Conservation (phyloP, 2,113 vertebrate genomes). For the Dryoscopus gambensis region DNA sequence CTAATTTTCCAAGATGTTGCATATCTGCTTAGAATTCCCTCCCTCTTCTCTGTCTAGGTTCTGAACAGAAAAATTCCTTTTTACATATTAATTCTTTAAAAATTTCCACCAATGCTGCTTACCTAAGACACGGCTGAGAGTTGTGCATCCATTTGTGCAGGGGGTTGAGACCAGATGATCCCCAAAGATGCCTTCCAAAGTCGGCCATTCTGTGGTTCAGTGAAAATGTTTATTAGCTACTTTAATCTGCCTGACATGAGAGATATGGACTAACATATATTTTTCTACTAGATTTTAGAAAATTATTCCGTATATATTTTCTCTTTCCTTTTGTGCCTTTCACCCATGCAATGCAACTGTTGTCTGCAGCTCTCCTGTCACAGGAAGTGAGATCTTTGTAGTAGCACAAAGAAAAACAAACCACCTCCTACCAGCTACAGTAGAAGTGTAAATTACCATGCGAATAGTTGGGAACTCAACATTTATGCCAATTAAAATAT, state of each 20-base stretch:
- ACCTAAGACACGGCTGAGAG: background rate
- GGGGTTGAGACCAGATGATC: background rate
- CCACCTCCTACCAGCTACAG: slow-evolving; percentile 12
- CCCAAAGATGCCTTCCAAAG: background rate
- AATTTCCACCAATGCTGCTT: background rate
- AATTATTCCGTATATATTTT: background rate
- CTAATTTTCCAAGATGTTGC: background rate
- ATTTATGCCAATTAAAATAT: slow-evolving; percentile 46
- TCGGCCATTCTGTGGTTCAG: background rate
- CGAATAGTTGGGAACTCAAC: slow-evolving; percentile 10
- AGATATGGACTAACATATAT: background rate
- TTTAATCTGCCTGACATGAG: background rate
- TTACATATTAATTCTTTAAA: background rate
- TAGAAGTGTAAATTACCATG: slow-evolving; percentile 19
- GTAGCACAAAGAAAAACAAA: slow-evolving; percentile 41
- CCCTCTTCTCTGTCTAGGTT: background rate
- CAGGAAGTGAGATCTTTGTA: slow-evolving; percentile 33
- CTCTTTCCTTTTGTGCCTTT: slow-evolving; percentile 1
- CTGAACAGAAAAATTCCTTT: background rate
- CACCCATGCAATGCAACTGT: background rate
- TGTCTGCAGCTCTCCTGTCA: background rate
- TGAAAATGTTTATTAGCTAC: background rate
- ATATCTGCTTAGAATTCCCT: background rate
- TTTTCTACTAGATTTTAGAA: background rate
- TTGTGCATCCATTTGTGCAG: background rate